Evolutionary conservation across 2,888 invertebrate genomes (phyloP), one percentile per base, ranked within the genome.

Genomic region (Caradrina clavipalpis): DNA sequence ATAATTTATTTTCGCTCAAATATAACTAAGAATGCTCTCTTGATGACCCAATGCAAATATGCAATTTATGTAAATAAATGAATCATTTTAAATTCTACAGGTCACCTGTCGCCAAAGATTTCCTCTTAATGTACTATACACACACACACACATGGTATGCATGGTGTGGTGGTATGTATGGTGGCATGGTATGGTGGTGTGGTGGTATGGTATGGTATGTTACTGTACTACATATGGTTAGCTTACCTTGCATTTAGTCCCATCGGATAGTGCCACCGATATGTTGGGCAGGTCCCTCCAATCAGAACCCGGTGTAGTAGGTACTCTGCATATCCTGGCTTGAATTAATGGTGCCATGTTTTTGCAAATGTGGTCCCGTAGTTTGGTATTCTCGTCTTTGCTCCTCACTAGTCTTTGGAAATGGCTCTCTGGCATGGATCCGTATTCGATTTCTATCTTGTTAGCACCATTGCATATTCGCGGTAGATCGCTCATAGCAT

Each of bases 211-310:
- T n/a, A n/a, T n/a, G n/a, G n/a, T n/a, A n/a, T n/a, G n/a, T n/a
- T n/a, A n/a, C n/a, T n/a, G n/a, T 42, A 15, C 0, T 15, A 42
- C 13, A 42, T 15, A 42, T 7, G 35, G 11, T 39, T 39, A 13
- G 11, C 82, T 73, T 87, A 97, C 97, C 95, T 96, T 95, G 92
- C 96, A 89, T 81, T 96, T 97, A 13, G 96, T 97, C 70, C 98
- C 98, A 91, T 98, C 98, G 2, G 96, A 96, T 26, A 98, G 93
- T 45, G 96, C 91, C 0, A 98, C 96, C 5, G 96, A 96, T 71
- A 98, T 96, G 87, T 98, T 98, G 0, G 98, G 98, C 31, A 98
- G 94, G 90, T 98, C 98, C 54, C 98, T 96, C 98, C 98, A 98
- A 90, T 98, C 98, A 0, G 98, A 97, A 1, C 98, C 98, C 0